phyloP scores from a whole-genome alignment of 2,113 vertebrate species.

The Phasianus colchicus region DNA sequence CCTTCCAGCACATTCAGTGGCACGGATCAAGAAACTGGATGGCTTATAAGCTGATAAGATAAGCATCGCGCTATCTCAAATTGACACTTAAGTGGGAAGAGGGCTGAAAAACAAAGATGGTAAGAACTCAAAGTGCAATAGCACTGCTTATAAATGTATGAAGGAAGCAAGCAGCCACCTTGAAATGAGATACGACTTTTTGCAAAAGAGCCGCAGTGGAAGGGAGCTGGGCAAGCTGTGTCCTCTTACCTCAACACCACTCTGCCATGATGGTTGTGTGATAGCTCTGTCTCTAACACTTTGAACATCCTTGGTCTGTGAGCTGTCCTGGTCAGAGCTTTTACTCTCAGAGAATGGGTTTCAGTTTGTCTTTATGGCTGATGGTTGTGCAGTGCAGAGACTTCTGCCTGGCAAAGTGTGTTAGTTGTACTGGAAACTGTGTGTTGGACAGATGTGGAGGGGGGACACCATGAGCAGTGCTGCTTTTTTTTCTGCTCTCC shows the following conservation, averaged over 20 bases:
- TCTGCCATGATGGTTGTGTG: not conserved
- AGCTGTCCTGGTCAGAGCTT: not conserved
- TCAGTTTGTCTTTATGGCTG: not conserved
- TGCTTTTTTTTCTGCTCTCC: not conserved
- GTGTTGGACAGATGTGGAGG: not conserved
- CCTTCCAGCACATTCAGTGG: not conserved
- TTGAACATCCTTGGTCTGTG: not conserved
- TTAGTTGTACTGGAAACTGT: not conserved
- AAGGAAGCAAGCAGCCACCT: not conserved
- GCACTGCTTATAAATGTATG: not conserved
- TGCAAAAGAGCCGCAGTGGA: not conserved
- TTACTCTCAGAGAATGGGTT: not conserved
- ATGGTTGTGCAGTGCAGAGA: not conserved
- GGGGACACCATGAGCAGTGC: not conserved
- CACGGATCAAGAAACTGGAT: not conserved
- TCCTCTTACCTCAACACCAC: not conserved
- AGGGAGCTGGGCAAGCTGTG: not conserved
- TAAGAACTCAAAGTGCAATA: not conserved
- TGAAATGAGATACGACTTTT: not conserved
- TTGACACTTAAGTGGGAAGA: not conserved
- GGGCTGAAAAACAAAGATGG: not conserved
- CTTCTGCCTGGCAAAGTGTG: not conserved
- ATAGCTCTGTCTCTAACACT: not conserved
- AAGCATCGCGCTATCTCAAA: not conserved
- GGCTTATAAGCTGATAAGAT: not conserved